Evolutionary conservation across 2,888 invertebrate species (phyloP).

Genomic region (Patella caerulea): DNA sequence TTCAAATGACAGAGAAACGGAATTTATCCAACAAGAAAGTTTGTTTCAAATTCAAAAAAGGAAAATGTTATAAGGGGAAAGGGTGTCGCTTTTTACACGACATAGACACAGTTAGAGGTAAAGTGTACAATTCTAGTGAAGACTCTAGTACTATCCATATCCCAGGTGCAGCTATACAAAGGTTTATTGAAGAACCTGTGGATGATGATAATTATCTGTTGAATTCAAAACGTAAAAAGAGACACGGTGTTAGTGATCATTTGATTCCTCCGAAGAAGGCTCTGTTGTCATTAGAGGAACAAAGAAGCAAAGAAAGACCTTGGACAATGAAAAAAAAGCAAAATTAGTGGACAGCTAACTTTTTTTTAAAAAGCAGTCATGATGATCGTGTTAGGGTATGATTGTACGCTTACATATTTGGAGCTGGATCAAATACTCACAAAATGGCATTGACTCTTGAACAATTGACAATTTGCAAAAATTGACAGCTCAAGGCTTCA

Average conservation of each 20-base stretch:
- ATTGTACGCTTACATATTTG: too few species aligned
- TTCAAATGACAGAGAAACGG: slow-evolving; percentile 83
- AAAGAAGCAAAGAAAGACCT: slow-evolving; percentile 62
- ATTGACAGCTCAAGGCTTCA: too few species aligned
- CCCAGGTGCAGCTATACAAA: slow-evolving; percentile 1
- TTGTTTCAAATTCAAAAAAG: slow-evolving; percentile 94
- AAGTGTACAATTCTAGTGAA: not conserved
- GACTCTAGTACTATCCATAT: not conserved
- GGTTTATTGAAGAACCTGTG: slow-evolving; percentile 31
- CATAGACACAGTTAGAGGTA: slow-evolving; percentile 26
- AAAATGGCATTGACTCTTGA: too few species aligned
- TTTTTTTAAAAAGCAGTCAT: too few species aligned
- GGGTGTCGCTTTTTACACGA: slow-evolving; percentile 92
- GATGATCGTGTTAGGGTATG: too few species aligned
- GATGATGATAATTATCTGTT: slow-evolving; percentile 70
- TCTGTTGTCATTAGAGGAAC: slow-evolving; percentile 75
- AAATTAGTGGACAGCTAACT: too few species aligned
- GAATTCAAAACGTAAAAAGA: slow-evolving; percentile 77
- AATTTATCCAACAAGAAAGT: slow-evolving; percentile 84
- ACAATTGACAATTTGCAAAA: too few species aligned
- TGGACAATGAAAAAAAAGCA: slow-evolving; percentile 58
- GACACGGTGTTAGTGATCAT: slow-evolving; percentile 84
- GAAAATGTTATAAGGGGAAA: slow-evolving; percentile 90
- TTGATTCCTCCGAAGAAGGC: slow-evolving; percentile 89
- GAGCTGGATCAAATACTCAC: too few species aligned